Evolutionary conservation across 2,888 invertebrate genomes (phyloP).

Genomic region (Mesorhabditis spiculigera): DNA sequence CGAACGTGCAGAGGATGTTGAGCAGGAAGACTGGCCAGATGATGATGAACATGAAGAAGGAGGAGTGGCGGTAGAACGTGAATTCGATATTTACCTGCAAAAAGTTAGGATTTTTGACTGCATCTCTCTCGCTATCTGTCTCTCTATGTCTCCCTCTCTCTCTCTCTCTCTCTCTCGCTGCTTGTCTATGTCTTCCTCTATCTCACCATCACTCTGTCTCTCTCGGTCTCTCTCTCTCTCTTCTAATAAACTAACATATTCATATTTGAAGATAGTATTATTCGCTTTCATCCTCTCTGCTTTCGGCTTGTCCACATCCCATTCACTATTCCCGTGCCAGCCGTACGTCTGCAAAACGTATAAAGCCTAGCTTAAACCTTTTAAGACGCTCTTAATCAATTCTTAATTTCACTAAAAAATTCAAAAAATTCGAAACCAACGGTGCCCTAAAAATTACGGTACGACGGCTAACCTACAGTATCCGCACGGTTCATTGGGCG

Average conservation of each 20-base stretch:
- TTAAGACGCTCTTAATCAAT: background rate
- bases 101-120: no score
- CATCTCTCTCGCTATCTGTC: no score
- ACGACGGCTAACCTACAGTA: no score
- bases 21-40: background rate
- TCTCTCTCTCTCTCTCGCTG: no score
- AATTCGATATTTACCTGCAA: constrained; percentile 3
- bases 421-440: no score
- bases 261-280: background rate
- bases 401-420: no score
- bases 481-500: no score
- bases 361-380: background rate
- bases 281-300: background rate
- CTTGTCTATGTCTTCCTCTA: no score
- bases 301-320: constrained; percentile 3
- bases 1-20: background rate
- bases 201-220: no score
- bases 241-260: background rate
- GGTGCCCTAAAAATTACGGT: no score
- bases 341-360: background rate
- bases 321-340: constrained; percentile 4
- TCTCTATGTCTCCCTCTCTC: no score
- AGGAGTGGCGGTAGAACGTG: background rate
- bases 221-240: no score
- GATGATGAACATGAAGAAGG: constrained; percentile 3